These are phyloP conservation scores for Diarsia mendica DNA, from an alignment of 2,888 invertebrate genomes.

Conservation along the genomic window DNA sequence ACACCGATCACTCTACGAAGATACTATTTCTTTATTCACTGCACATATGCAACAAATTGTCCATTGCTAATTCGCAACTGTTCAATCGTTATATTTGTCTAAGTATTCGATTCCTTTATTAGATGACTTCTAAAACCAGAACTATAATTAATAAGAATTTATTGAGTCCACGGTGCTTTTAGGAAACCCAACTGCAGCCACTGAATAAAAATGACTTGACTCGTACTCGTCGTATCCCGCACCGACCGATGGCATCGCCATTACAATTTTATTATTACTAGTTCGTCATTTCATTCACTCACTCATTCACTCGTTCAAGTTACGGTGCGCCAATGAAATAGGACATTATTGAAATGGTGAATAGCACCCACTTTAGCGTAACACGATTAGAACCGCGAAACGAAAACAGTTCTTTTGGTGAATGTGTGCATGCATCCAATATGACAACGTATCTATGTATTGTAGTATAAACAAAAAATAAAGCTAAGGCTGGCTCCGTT, in stretches of 20 bases:
- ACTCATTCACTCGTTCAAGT: slow-evolving; percentile 70
- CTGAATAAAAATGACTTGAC: slow-evolving; percentile 63
- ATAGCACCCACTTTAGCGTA: slow-evolving; percentile 69
- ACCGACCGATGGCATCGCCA: slow-evolving; percentile 75
- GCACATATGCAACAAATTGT: slow-evolving; percentile 78
- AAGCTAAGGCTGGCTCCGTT: slow-evolving; percentile 78
- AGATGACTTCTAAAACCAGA: slow-evolving; percentile 33
- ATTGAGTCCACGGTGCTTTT: slow-evolving; percentile 10
- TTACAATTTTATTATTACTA: slow-evolving; percentile 69
- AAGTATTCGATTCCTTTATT: slow-evolving; percentile 37
- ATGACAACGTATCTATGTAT: slow-evolving; percentile 79
- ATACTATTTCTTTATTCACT: slow-evolving; percentile 75
- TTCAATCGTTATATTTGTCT: slow-evolving; percentile 47
- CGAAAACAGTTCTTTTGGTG: slow-evolving; percentile 78
- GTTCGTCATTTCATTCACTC: slow-evolving; percentile 71
- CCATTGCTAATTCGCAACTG: slow-evolving; percentile 74
- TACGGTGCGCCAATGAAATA: slow-evolving; percentile 57
- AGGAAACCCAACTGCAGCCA: slow-evolving; percentile 41
- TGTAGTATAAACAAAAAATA: slow-evolving; percentile 89
- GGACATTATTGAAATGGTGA: slow-evolving; percentile 48
- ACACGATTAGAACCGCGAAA: slow-evolving; percentile 62
- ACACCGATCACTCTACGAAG: slow-evolving; percentile 64
- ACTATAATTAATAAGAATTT: slow-evolving; percentile 35
- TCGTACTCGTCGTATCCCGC: slow-evolving; percentile 60
- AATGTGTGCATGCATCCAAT: slow-evolving; percentile 82